Evolutionary conservation across 2,113 vertebrate genomes (phyloP).

Genomic region (Cygnus buccinator): DNA sequence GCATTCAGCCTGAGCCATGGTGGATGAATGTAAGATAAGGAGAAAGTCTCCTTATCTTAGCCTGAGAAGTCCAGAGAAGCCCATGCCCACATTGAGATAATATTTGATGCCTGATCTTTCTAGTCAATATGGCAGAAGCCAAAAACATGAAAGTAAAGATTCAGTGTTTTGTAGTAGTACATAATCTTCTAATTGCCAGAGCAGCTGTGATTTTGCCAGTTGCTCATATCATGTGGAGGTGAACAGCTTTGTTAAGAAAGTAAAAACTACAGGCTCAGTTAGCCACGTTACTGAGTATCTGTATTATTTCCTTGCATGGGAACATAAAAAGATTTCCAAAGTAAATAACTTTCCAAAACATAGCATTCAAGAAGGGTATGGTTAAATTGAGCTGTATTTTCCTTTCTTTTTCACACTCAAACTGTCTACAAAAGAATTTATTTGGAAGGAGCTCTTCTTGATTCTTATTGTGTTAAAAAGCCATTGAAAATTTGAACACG

Average conservation of each 20-base stretch:
- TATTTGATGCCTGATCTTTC: not conserved
- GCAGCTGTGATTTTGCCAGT: not conserved
- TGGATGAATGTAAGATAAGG: rapidly evolving
- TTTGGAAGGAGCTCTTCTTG: not conserved
- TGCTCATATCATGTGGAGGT: not conserved
- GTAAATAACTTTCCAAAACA: not conserved
- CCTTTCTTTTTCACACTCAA: not conserved
- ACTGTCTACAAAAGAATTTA: not conserved
- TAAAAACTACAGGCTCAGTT: not conserved
- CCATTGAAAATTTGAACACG: not conserved
- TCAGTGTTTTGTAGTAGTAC: not conserved
- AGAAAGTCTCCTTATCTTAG: not conserved
- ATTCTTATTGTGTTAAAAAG: not conserved
- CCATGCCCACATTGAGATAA: not conserved
- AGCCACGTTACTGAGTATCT: not conserved
- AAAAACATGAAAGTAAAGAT: not conserved
- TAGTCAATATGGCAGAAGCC: not conserved
- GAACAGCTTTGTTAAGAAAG: not conserved
- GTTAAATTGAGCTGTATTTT: not conserved
- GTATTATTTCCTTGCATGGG: not conserved
- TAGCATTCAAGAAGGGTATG: not conserved
- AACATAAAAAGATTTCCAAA: not conserved
- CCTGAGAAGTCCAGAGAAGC: not conserved
- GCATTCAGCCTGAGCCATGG: not conserved
- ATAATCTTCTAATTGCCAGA: not conserved